Conservation (phyloP, 2,888 invertebrate genomes). For the Crematogaster levior region DNA sequence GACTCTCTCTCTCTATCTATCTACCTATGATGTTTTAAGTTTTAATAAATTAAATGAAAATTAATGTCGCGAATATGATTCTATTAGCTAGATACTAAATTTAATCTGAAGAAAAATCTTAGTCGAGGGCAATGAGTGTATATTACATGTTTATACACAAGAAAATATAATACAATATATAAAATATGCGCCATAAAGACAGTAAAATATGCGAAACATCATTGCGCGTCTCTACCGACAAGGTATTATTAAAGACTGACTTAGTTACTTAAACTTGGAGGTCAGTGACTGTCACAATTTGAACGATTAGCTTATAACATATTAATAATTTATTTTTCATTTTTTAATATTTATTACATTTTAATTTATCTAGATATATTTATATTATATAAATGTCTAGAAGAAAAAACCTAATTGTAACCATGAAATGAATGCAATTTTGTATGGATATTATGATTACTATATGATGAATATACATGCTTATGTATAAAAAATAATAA, state of each 20-base stretch:
- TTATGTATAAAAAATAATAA: neutral
- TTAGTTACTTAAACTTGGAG: neutral
- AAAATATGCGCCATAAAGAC: constrained; percentile 49
- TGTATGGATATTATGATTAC: neutral
- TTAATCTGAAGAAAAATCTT: constrained; percentile 53
- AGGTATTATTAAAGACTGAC: neutral
- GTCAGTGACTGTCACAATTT: neutral
- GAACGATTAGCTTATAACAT: neutral
- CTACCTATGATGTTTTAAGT: neutral
- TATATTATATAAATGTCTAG: too few species aligned
- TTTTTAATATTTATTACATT: neutral
- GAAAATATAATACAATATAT: constrained; percentile 77
- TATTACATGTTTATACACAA: constrained; percentile 82
- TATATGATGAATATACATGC: neutral
- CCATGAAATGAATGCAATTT: neutral
- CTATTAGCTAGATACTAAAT: constrained; percentile 35
- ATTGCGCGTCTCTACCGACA: constrained; percentile 13
- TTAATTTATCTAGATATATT: neutral
- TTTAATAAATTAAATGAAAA: constrained; percentile 33
- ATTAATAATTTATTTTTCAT: neutral
- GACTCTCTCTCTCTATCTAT: neutral
- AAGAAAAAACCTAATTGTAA: neutral
- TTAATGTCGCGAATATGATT: constrained; percentile 5
- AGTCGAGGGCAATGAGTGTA: constrained; percentile 70
- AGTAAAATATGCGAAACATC: constrained; percentile 67